A percentile compares a stretch with the other conserved stretches of the same genome.
Conservation (phyloP, 2,888 invertebrate species). For the Heterodera filipjevi region DNA sequence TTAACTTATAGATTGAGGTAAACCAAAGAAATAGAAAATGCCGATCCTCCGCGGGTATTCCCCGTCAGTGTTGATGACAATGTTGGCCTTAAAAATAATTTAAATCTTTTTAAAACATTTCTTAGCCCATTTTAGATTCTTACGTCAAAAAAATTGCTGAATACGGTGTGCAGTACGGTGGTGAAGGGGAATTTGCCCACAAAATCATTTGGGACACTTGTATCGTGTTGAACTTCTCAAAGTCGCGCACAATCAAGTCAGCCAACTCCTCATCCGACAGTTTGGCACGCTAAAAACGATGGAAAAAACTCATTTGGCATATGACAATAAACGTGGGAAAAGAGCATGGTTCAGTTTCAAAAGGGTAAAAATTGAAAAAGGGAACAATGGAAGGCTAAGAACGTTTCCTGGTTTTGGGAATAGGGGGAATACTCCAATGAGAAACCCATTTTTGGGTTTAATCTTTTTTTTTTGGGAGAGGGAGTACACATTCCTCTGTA, state of each 20-base stretch:
- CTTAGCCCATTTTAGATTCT: not conserved
- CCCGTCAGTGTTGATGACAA: constrained; percentile 52
- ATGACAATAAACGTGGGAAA: not conserved
- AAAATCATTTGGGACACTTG: constrained; percentile 14
- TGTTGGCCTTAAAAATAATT: constrained; percentile 65
- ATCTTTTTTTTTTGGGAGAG: too few relatives aligned
- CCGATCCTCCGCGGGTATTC: constrained; percentile 52
- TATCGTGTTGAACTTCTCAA: constrained; percentile 71
- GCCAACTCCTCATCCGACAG: constrained; percentile 77
- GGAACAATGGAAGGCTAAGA: too few relatives aligned
- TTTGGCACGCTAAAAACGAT: constrained; percentile 63
- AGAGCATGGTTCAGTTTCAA: too few relatives aligned
- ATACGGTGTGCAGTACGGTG: constrained; percentile 49
- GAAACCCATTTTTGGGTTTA: too few relatives aligned
- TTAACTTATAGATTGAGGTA: not conserved
- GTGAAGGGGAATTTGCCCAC: constrained; percentile 50
- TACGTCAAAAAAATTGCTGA: constrained; percentile 54
- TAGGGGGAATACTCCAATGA: too few relatives aligned
- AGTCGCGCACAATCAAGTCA: constrained; percentile 78
- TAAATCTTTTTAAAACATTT: constrained; percentile 65
- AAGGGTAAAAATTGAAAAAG: too few relatives aligned
- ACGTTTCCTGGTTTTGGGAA: too few relatives aligned
- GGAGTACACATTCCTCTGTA: too few relatives aligned
- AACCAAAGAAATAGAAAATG: constrained; percentile 73
- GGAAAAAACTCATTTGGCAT: not conserved